Evolutionary conservation across 2,797 vertebrate species (phyloP).

Genomic region (Streptopelia turtur): DNA sequence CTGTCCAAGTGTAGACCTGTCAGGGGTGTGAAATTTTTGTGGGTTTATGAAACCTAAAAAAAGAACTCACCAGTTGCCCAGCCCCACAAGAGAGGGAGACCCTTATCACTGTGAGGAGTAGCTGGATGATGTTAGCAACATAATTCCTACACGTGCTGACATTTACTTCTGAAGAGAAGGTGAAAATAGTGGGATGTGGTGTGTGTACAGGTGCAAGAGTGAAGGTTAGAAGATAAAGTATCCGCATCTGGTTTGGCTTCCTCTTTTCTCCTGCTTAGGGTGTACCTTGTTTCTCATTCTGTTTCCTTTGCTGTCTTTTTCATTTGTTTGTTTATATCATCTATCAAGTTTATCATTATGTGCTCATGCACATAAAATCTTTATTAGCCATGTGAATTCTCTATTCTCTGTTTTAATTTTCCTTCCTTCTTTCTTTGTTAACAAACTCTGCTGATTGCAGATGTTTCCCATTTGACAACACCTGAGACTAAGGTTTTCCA

Average conservation of each 20-base stretch:
- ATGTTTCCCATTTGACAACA: constrained; percentile 30
- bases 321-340: not conserved
- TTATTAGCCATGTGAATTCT: constrained; percentile 40
- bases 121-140: not conserved
- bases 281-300: not conserved
- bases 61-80: not conserved
- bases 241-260: not conserved
- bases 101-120: not conserved
- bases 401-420: constrained; percentile 52
- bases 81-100: fast-evolving
- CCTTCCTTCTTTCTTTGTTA: constrained; percentile 24
- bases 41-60: not conserved
- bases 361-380: constrained; percentile 39
- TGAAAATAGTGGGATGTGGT: not conserved
- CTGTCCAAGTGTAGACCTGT: not conserved
- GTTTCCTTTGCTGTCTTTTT: constrained; percentile 15
- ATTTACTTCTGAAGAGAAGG: not conserved
- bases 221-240: fast-evolving
- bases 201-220: fast-evolving
- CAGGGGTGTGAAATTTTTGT: not conserved
- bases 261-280: not conserved
- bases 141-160: not conserved
- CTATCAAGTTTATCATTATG: constrained; percentile 35
- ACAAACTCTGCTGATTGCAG: constrained; percentile 17
- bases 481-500: constrained; percentile 16